Percentiles rank a stretch among this genome's conserved stretches.
Evolutionary conservation across 2,797 vertebrate species (phyloP).

Genomic region (Enteromius fasciolatus): DNA sequence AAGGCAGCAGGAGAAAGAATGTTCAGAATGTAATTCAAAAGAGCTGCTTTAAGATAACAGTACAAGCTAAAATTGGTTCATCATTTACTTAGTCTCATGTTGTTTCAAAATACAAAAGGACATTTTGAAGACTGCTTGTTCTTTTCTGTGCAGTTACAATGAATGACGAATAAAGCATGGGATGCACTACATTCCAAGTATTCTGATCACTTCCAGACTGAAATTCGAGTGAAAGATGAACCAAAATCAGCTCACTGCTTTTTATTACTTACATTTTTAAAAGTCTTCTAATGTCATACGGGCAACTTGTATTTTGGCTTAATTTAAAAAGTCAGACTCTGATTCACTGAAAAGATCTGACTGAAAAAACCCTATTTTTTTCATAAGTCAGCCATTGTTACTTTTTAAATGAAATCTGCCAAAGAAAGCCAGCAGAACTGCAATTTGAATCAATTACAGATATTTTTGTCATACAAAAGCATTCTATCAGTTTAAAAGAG

Average conservation of each 20-base stretch:
- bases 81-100: not conserved
- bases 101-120: not conserved
- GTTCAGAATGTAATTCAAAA: not conserved
- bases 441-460: not conserved
- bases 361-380: not conserved
- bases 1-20: constrained; percentile 8
- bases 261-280: not conserved
- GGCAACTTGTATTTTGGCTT: not conserved
- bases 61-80: not conserved
- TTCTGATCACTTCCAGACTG: not conserved
- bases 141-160: not conserved
- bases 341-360: not conserved
- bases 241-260: too few relatives aligned
- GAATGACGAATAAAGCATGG: not conserved
- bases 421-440: not conserved
- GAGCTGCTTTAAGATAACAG: not conserved
- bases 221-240: not conserved
- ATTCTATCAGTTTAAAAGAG: not conserved
- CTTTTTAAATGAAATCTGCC: not conserved
- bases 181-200: not conserved
- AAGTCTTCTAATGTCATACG: not conserved
- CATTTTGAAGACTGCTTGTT: constrained; percentile 1
- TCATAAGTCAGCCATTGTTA: not conserved
- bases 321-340: not conserved
- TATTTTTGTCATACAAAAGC: not conserved